phyloP scores from a whole-genome alignment of 2,113 vertebrate genomes.

The Alethe castanea region DNA sequence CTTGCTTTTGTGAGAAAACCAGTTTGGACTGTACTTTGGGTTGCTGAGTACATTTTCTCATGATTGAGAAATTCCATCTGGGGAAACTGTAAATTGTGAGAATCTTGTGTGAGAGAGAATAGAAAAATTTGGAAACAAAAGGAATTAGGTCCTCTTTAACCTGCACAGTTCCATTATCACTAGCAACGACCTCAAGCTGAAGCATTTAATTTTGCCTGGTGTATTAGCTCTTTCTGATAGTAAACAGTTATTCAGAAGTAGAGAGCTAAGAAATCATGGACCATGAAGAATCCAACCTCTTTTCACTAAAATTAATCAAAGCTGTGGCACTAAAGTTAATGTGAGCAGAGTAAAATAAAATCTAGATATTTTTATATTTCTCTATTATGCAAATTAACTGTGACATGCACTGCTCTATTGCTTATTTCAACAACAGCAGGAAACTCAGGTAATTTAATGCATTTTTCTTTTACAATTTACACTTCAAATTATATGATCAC shows the following conservation, averaged over 20 bases:
- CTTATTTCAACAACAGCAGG: constrained; percentile 30
- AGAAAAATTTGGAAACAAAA: not conserved
- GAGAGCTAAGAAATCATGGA: not conserved
- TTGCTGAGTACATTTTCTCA: not conserved
- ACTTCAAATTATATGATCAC: not conserved
- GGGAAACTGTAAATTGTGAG: not conserved
- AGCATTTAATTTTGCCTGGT: not conserved
- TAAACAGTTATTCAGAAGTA: not conserved
- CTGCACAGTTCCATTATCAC: not conserved
- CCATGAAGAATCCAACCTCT: not conserved
- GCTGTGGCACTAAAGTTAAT: not conserved
- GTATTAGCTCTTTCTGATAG: not conserved
- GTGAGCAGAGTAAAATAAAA: constrained; percentile 16
- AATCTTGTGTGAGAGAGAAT: not conserved
- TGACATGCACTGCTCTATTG: constrained; percentile 7
- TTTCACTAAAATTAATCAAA: constrained; percentile 29
- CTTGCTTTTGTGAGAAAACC: not conserved
- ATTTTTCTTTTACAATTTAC: constrained; percentile 29
- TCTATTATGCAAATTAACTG: constrained; percentile 18
- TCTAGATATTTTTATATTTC: not conserved
- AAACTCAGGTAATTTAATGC: not conserved
- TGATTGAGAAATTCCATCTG: not conserved
- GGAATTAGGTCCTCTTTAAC: not conserved
- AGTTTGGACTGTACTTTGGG: not conserved
- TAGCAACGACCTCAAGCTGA: not conserved